Evolutionary conservation across 2,888 invertebrate genomes (phyloP).

Genomic region (Halictus quadricinctus): DNA sequence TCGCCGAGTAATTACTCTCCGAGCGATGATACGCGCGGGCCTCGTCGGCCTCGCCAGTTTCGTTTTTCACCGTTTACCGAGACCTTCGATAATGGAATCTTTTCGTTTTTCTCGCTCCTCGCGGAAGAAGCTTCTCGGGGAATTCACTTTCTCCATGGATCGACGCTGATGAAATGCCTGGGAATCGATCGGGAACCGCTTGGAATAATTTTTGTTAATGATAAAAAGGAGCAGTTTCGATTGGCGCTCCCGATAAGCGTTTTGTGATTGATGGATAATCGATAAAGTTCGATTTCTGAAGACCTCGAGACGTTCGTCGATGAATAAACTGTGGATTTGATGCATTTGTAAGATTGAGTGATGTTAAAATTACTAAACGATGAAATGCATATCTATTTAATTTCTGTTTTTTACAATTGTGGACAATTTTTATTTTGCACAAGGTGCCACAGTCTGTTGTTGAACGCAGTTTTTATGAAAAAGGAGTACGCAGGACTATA

Average conservation of each 20-base stretch:
- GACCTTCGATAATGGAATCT: background rate
- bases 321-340: background rate
- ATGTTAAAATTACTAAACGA: no score
- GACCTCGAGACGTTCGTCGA: no score
- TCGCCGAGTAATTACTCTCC: background rate
- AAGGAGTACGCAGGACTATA: no score
- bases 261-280: background rate
- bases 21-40: background rate
- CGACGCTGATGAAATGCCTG: background rate
- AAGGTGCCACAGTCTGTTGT: no score
- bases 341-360: background rate
- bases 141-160: background rate
- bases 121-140: background rate
- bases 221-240: no score
- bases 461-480: no score
- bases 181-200: background rate
- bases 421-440: no score
- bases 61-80: background rate
- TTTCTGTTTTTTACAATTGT: no score
- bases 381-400: no score
- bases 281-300: background rate
- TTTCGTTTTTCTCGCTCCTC: background rate
- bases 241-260: background rate
- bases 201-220: background rate
- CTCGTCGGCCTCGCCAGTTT: background rate